Conservation (phyloP, 2,888 invertebrate genomes). For the Therioaphis trifolii region DNA sequence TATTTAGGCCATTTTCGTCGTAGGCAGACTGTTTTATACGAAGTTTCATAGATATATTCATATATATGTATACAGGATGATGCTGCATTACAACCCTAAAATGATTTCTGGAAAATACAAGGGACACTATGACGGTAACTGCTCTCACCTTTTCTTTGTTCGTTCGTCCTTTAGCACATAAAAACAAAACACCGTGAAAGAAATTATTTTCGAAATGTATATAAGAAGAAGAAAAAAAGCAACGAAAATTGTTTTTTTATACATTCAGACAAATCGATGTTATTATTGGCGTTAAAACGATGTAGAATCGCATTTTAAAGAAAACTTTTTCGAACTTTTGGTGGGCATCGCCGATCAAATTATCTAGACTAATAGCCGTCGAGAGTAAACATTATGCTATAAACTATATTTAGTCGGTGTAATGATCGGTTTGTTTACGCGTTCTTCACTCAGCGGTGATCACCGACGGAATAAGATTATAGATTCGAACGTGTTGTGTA, state of each 20-base stretch:
- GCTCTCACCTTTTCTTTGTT: not conserved
- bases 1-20: not conserved
- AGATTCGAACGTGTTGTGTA: not conserved
- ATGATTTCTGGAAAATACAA: not conserved
- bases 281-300: too few species aligned
- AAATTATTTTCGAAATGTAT: too few species aligned
- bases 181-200: not conserved
- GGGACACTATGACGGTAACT: not conserved
- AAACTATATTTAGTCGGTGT: not conserved
- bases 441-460: not conserved
- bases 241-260: too few species aligned
- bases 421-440: not conserved
- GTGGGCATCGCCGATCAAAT: too few species aligned
- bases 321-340: not conserved
- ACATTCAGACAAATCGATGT: too few species aligned
- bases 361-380: not conserved
- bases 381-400: slow-evolving; percentile 12
- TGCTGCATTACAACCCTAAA: not conserved
- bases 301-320: not conserved
- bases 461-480: not conserved
- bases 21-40: not conserved
- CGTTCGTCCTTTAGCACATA: not conserved
- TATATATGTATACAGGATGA: not conserved
- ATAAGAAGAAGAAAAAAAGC: too few species aligned
- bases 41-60: not conserved